A percentile compares a stretch with the other conserved stretches of the same genome.
Evolutionary conservation across 2,797 vertebrate species (phyloP).

Genomic region (Poeciliopsis turneri): DNA sequence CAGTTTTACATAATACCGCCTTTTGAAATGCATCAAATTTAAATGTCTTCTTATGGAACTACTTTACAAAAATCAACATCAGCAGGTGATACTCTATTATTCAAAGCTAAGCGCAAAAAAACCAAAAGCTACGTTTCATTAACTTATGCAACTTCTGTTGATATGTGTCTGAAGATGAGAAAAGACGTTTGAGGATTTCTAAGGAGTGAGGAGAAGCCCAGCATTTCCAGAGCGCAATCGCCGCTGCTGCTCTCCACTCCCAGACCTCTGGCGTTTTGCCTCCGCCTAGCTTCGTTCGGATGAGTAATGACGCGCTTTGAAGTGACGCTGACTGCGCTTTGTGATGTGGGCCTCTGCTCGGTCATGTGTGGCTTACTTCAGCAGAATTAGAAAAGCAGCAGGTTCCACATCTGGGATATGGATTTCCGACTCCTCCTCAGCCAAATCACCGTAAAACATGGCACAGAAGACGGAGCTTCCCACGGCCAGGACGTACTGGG

Average conservation of each 20-base stretch:
- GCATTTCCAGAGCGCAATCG: constrained; percentile 60
- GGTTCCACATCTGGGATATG: constrained; percentile 99
- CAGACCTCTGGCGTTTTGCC: constrained; percentile 50
- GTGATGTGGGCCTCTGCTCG: constrained; percentile 55
- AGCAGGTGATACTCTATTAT: background rate
- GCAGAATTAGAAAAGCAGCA: constrained; percentile 94
- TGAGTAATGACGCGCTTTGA: constrained; percentile 72
- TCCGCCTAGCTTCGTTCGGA: constrained; percentile 51
- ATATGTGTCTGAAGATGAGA: constrained; percentile 18
- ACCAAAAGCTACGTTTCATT: background rate
- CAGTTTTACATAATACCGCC: too few relatives aligned
- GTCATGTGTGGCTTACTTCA: constrained; percentile 89
- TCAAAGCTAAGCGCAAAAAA: background rate
- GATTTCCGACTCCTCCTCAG: constrained; percentile 94
- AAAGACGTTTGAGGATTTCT: constrained; percentile 48
- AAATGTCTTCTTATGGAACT: background rate
- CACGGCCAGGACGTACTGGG: constrained; percentile 96
- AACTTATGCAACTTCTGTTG: background rate
- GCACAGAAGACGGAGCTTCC: constrained; percentile 99
- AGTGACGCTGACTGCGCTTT: constrained; percentile 65
- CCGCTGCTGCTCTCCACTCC: constrained; percentile 34
- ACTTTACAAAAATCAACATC: background rate
- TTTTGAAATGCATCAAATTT: background rate
- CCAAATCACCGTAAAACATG: constrained; percentile 98
- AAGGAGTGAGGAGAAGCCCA: constrained; percentile 59